Conservation (phyloP, 2,113 vertebrate species). For the Anas platyrhynchos region DNA sequence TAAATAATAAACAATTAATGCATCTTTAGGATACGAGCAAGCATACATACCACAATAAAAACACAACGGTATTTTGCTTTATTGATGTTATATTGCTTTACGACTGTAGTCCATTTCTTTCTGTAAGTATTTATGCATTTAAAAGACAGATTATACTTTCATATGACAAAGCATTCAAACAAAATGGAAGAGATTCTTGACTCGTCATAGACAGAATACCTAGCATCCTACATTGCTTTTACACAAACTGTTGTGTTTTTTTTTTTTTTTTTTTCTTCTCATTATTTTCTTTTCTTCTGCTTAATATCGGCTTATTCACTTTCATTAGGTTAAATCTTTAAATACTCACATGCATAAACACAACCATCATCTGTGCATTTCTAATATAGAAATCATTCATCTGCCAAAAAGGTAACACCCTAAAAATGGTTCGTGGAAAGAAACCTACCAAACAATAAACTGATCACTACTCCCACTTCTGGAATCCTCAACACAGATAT, state of each 20-base stretch:
- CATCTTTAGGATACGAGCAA: not conserved
- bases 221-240: not conserved
- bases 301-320: not conserved
- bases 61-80: not conserved
- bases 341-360: not conserved
- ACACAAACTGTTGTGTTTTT: not conserved
- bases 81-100: not conserved
- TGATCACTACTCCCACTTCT: constrained; percentile 67
- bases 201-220: not conserved
- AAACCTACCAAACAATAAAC: constrained; percentile 69
- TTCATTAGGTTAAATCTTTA: not conserved
- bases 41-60: not conserved
- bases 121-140: not conserved
- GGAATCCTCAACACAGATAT: constrained; percentile 63
- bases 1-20: not conserved
- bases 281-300: not conserved
- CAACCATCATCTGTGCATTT: not conserved
- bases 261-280: not conserved
- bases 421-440: constrained; percentile 65
- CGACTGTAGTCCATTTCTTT: not conserved
- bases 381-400: constrained; percentile 1
- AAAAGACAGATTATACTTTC: not conserved
- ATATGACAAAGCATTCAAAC: constrained; percentile 42
- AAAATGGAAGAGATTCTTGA: constrained; percentile 60
- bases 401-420: constrained; percentile 58